Conservation (phyloP, 2,888 invertebrate genomes). For the Trissoscelio sp. region DNA sequence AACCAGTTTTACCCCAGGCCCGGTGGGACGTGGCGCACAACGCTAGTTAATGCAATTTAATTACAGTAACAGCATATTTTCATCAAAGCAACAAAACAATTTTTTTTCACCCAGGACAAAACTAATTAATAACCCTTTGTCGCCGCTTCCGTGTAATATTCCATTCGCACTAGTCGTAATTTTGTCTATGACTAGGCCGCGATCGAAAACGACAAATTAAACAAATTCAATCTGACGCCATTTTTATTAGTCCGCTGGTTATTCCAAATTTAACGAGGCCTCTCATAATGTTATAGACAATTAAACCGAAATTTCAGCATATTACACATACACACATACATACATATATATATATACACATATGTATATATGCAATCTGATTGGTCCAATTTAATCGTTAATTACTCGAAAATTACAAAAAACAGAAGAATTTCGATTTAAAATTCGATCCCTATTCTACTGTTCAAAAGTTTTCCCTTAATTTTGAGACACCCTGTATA, state of each 20-base stretch:
- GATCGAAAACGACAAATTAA: no score
- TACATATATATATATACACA: neutral
- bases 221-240: no score
- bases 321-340: neutral
- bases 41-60: constrained; percentile 2
- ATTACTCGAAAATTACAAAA: no score
- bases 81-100: neutral
- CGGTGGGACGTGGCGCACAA: no score
- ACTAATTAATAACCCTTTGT: neutral
- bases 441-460: no score
- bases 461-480: no score
- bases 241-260: no score
- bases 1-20: no score
- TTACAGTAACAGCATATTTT: constrained; percentile 1
- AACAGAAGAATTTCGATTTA: no score
- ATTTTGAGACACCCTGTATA: no score
- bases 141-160: neutral
- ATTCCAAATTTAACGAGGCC: constrained; percentile 7
- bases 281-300: constrained; percentile 5
- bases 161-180: neutral
- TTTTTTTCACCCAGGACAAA: neutral
- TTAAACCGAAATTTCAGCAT: constrained; percentile 18
- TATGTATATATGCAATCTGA: no score
- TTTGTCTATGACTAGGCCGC: neutral
- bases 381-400: no score